These are phyloP conservation scores for Synodontis membranacea DNA, from an alignment of 2,113 vertebrate species.

Conservation along the genomic window DNA sequence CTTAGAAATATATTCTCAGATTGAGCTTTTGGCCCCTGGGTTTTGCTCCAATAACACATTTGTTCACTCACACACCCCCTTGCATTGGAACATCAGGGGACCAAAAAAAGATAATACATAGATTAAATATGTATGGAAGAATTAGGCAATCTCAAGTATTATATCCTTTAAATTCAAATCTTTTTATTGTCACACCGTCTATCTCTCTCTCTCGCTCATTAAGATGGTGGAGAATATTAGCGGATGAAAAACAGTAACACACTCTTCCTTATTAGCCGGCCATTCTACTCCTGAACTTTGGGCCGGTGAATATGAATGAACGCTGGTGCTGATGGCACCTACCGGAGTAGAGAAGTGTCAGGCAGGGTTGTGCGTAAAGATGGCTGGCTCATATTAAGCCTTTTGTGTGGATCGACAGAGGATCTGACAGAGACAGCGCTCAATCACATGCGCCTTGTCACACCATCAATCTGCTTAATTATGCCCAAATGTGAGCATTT, in stretches of 20 bases:
- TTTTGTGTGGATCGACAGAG: constrained; percentile 18
- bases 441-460: constrained; percentile 44
- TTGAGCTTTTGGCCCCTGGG: neutral
- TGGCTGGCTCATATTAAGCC: constrained; percentile 20
- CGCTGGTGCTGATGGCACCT: constrained; percentile 15
- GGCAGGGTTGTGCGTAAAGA: constrained; percentile 1
- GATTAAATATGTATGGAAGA: constrained; percentile 81
- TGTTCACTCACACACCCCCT: constrained; percentile 55
- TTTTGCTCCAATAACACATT: constrained; percentile 27
- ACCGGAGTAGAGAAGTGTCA: neutral
- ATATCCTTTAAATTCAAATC: constrained; percentile 80
- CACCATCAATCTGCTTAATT: constrained; percentile 55
- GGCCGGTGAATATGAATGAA: constrained; percentile 59
- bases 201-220: constrained; percentile 62
- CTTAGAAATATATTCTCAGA: neutral
- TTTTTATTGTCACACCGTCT: constrained; percentile 45
- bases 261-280: constrained; percentile 65
- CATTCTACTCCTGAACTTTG: constrained; percentile 62
- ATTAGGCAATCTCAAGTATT: constrained; percentile 77
- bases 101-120: constrained; percentile 71
- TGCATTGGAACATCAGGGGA: constrained; percentile 59
- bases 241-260: constrained; percentile 73
- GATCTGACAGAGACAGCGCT: constrained; percentile 37
- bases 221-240: constrained; percentile 71
- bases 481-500: constrained; percentile 53